Conservation (phyloP, 2,888 invertebrate genomes). For the Alloscopus bannaensis region DNA sequence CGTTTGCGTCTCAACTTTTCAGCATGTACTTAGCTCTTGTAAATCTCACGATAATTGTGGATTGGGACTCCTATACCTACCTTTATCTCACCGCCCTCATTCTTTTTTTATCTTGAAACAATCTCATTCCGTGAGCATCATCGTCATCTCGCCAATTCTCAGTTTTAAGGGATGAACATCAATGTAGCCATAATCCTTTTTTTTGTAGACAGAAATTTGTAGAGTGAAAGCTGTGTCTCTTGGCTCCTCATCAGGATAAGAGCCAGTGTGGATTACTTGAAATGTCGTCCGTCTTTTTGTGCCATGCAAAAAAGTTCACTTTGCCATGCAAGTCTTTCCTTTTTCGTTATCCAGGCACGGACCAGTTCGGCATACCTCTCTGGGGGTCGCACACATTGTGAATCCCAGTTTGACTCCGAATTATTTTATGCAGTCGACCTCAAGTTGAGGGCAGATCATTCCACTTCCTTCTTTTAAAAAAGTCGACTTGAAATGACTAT, state of each 20-base stretch:
- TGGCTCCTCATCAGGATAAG: constrained; percentile 54
- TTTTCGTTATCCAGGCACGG: no score
- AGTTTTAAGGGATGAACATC: constrained; percentile 29
- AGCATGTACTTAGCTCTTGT: constrained; percentile 58
- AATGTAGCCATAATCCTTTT: constrained; percentile 24
- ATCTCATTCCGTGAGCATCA: constrained; percentile 55
- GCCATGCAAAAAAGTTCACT: no score
- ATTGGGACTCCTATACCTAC: constrained; percentile 62
- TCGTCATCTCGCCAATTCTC: constrained; percentile 58
- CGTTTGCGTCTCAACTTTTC: constrained; percentile 18
- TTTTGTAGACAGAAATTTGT: constrained; percentile 5
- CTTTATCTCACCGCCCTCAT: constrained; percentile 59
- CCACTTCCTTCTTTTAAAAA: constrained; percentile 19
- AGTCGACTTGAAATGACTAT: no score
- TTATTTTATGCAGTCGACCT: constrained; percentile 40
- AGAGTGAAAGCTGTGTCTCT: constrained; percentile 23
- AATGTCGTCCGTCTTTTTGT: constrained; percentile 40
- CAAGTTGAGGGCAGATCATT: constrained; percentile 31
- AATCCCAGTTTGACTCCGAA: constrained; percentile 41
- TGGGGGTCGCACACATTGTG: constrained; percentile 48
- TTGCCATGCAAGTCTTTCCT: no score
- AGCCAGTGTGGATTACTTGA: constrained; percentile 26
- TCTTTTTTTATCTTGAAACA: constrained; percentile 55
- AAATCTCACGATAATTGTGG: constrained; percentile 66
- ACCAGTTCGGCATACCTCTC: constrained; percentile 54